phyloP scores from a whole-genome alignment of 2,797 vertebrate species.

The Xenops minutus region DNA sequence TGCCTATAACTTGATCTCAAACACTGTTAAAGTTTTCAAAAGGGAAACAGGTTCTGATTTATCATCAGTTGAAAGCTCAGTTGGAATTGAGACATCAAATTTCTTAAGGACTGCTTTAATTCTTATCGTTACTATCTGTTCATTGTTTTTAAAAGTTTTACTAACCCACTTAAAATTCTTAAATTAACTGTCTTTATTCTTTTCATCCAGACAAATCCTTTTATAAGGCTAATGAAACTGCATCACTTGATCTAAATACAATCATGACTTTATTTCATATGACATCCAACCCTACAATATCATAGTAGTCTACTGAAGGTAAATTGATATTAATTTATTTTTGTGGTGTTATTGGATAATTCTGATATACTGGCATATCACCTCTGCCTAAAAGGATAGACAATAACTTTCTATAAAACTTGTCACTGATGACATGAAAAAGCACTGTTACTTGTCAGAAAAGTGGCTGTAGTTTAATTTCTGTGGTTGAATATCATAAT shows the following conservation, averaged over 20 bases:
- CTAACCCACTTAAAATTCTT: background rate
- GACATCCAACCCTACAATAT: background rate
- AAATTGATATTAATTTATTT: background rate
- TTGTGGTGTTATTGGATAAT: background rate
- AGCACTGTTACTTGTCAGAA: background rate
- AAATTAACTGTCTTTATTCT: background rate
- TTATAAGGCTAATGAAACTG: background rate
- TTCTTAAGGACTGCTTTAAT: background rate
- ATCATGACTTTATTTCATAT: background rate
- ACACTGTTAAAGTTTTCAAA: background rate
- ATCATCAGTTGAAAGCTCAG: background rate
- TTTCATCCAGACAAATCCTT: background rate
- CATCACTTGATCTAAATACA: background rate
- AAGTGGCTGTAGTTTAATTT: background rate
- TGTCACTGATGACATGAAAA: background rate
- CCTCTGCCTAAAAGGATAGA: background rate
- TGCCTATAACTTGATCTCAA: background rate
- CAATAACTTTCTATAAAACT: background rate
- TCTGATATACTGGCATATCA: background rate
- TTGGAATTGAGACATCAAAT: background rate
- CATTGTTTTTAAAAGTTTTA: background rate
- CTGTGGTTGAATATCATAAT: background rate
- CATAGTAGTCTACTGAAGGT: background rate
- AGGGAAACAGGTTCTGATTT: background rate
- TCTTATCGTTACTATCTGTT: background rate